These are phyloP conservation scores for Pangasius krempfi DNA, from an alignment of 2,797 vertebrate genomes.

Conservation along the genomic window DNA sequence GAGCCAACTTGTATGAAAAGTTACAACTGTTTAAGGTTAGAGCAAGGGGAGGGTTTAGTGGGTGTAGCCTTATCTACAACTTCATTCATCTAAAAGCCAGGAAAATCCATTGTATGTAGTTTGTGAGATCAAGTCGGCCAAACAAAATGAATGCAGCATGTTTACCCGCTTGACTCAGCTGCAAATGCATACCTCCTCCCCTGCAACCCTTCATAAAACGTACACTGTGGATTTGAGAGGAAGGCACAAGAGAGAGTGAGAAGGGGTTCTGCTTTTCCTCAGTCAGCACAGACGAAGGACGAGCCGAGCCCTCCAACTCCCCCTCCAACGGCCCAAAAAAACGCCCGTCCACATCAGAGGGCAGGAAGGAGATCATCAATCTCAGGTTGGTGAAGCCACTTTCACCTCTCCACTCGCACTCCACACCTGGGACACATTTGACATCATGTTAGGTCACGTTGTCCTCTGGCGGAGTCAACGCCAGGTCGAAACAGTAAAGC, in stretches of 20 bases:
- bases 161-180: slow-evolving; percentile 26
- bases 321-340: slow-evolving; percentile 19
- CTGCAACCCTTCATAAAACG: slow-evolving; percentile 35
- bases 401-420: slow-evolving; percentile 66
- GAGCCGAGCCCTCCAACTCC: slow-evolving; percentile 42
- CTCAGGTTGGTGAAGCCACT: slow-evolving; percentile 60
- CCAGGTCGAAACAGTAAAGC: slow-evolving; percentile 64
- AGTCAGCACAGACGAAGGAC: slow-evolving; percentile 52
- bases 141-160: slow-evolving; percentile 24
- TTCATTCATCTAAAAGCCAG: slow-evolving; percentile 3
- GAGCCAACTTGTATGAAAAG: background rate
- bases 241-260: slow-evolving; percentile 6
- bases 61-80: slow-evolving; percentile 3
- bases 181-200: slow-evolving; percentile 20
- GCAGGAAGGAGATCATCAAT: slow-evolving; percentile 70
- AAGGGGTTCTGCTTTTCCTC: slow-evolving; percentile 62
- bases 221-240: slow-evolving; percentile 35
- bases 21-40: background rate
- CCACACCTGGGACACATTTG: slow-evolving; percentile 73
- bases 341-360: slow-evolving; percentile 58
- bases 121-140: background rate
- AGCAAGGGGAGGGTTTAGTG: background rate
- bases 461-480: slow-evolving; percentile 61
- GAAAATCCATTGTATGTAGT: background rate
- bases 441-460: slow-evolving; percentile 66